These are phyloP conservation scores for Eupsilia transversa DNA, from an alignment of 2,888 invertebrate genomes.

Conservation along the genomic window DNA sequence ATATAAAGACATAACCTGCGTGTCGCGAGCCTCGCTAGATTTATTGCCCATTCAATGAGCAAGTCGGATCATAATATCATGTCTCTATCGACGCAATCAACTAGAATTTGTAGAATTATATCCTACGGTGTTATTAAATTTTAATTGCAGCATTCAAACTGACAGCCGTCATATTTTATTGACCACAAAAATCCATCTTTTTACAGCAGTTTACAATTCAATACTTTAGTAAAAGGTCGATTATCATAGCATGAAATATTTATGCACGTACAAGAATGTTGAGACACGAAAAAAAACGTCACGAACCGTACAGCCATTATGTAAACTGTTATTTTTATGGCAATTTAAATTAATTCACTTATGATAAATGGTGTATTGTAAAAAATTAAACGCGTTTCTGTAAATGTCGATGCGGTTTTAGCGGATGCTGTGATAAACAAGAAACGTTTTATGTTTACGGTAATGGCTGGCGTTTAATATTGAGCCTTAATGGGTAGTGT, in stretches of 20 bases:
- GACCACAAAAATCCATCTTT: conserved; percentile 52
- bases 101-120: conserved; percentile 52
- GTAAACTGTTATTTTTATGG: conserved; percentile 85
- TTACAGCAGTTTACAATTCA: conserved; percentile 66
- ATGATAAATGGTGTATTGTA: conserved; percentile 82
- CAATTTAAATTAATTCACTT: conserved; percentile 89
- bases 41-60: conserved; percentile 52
- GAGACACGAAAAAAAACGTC: conserved; percentile 68
- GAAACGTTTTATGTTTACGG: conserved; percentile 73
- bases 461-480: conserved; percentile 35
- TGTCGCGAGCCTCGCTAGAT: conserved; percentile 40
- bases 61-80: conserved; percentile 31
- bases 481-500: conserved; percentile 32
- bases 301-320: conserved; percentile 81
- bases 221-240: conserved; percentile 69
- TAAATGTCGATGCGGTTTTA: conserved; percentile 82
- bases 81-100: conserved; percentile 48
- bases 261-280: conserved; percentile 75
- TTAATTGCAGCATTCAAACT: conserved; percentile 61
- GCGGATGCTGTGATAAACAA: conserved; percentile 80
- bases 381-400: conserved; percentile 84
- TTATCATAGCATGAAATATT: conserved; percentile 76
- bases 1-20: conserved; percentile 49
- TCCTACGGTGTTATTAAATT: conserved; percentile 53
- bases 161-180: conserved; percentile 58